Conservation (phyloP, 2,888 invertebrate genomes). For the Drosophila monieri region DNA sequence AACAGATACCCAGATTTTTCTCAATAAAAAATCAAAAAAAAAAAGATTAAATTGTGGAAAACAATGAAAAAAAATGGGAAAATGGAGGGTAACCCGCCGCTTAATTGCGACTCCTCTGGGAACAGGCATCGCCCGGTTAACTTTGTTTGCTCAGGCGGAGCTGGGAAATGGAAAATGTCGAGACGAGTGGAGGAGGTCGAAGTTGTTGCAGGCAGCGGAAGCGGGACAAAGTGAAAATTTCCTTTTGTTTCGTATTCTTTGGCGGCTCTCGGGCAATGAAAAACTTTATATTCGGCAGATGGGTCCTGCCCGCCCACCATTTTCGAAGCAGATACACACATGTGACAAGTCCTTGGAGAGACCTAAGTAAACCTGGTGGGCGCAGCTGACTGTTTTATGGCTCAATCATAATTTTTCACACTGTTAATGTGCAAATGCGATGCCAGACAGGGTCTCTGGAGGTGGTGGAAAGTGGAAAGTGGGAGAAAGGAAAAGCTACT, state of each 20-base stretch:
- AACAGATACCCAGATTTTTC: not conserved
- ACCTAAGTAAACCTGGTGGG: constrained; percentile 43
- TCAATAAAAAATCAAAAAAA: no score
- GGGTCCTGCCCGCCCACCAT: constrained; percentile 1
- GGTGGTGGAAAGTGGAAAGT: not conserved
- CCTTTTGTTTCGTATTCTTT: constrained; percentile 47
- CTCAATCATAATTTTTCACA: constrained; percentile 80
- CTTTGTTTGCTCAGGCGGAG: constrained; percentile 46
- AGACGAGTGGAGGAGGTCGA: constrained; percentile 5
- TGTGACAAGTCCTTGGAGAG: constrained; percentile 27
- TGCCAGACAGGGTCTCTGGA: constrained; percentile 23
- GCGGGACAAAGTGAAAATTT: constrained; percentile 72
- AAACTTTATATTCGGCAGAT: constrained; percentile 22
- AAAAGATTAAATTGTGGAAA: not conserved
- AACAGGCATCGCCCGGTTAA: constrained; percentile 24
- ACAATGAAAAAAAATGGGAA: constrained; percentile 1
- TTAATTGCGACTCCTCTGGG: constrained; percentile 46
- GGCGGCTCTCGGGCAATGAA: not conserved
- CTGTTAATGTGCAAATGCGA: constrained; percentile 78
- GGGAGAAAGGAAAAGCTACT: constrained; percentile 23
- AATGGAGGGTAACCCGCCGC: constrained; percentile 12
- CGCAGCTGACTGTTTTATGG: constrained; percentile 79
- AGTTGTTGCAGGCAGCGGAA: constrained; percentile 54
- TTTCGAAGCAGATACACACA: constrained; percentile 9
- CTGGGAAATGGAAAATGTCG: constrained; percentile 49